Percentiles rank a stretch among this genome's conserved stretches.
These are phyloP conservation scores for Metacarcinus magister DNA, from an alignment of 2,888 invertebrate genomes.

Conservation along the genomic window DNA sequence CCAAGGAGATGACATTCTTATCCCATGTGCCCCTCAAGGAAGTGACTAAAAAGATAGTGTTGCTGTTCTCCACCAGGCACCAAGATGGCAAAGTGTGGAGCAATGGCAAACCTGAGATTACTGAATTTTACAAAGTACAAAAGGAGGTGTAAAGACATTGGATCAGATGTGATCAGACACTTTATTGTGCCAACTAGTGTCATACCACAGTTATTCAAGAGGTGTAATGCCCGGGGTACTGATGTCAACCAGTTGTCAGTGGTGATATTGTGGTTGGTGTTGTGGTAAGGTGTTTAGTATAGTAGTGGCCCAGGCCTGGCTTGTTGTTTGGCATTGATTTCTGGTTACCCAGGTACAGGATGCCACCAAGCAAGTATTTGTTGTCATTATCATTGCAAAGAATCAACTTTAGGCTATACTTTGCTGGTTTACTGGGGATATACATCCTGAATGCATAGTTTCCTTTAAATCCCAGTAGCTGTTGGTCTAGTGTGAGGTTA, in stretches of 20 bases:
- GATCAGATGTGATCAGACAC: conserved; percentile 33
- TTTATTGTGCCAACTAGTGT: conserved; percentile 65
- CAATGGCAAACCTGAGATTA: conserved; percentile 63
- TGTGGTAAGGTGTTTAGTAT: conserved; percentile 57
- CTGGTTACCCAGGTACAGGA: conserved; percentile 55
- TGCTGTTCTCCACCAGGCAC: conserved; percentile 64
- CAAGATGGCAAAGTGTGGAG: neutral
- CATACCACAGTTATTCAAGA: conserved; percentile 65
- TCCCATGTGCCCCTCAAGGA: conserved; percentile 44
- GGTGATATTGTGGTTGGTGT: conserved; percentile 63
- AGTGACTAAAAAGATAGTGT: conserved; percentile 55
- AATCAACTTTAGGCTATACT: conserved; percentile 18
- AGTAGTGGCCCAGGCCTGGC: neutral
- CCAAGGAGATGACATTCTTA: conserved; percentile 59
- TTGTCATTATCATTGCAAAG: conserved; percentile 5
- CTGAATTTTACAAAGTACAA: conserved; percentile 62
- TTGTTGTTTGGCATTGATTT: neutral
- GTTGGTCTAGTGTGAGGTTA: conserved; percentile 46
- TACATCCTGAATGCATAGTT: conserved; percentile 53
- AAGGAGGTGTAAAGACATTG: conserved; percentile 64
- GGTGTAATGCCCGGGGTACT: conserved; percentile 44
- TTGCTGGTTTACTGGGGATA: conserved; percentile 50
- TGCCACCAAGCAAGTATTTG: conserved; percentile 54
- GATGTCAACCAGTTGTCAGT: conserved; percentile 71
- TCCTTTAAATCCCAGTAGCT: conserved; percentile 42